Evolutionary conservation across 2,797 vertebrate species (phyloP).

Genomic region (Pitangus sulphuratus): DNA sequence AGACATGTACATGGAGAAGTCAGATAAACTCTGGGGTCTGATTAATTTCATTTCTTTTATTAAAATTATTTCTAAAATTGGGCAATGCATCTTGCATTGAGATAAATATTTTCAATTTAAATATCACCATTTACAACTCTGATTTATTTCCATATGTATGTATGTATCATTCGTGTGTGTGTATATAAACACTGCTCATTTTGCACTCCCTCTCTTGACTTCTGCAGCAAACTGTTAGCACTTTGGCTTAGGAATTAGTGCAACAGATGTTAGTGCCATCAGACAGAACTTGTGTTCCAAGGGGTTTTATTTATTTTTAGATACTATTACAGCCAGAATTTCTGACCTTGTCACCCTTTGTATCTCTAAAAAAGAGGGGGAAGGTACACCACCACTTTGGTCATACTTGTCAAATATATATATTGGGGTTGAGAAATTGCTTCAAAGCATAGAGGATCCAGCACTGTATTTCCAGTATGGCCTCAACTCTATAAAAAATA

Average conservation of each 20-base stretch:
- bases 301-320: not conserved
- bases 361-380: not conserved
- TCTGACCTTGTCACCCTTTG: not conserved
- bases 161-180: not conserved
- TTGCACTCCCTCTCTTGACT: not conserved
- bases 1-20: not conserved
- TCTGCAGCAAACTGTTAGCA: not conserved
- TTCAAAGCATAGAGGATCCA: not conserved
- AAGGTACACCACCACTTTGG: not conserved
- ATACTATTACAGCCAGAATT: not conserved
- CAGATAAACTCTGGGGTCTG: not conserved
- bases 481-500: not conserved
- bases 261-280: not conserved
- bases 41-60: not conserved
- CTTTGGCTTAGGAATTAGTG: not conserved
- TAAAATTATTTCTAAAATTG: not conserved
- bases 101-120: not conserved
- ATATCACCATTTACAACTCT: not conserved
- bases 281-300: not conserved
- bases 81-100: not conserved
- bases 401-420: not conserved
- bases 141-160: not conserved
- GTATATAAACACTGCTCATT: not conserved
- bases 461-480: rapidly evolving
- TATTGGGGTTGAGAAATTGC: not conserved